phyloP scores from a whole-genome alignment of 2,888 invertebrate genomes.

The Heliconius ismenius region DNA sequence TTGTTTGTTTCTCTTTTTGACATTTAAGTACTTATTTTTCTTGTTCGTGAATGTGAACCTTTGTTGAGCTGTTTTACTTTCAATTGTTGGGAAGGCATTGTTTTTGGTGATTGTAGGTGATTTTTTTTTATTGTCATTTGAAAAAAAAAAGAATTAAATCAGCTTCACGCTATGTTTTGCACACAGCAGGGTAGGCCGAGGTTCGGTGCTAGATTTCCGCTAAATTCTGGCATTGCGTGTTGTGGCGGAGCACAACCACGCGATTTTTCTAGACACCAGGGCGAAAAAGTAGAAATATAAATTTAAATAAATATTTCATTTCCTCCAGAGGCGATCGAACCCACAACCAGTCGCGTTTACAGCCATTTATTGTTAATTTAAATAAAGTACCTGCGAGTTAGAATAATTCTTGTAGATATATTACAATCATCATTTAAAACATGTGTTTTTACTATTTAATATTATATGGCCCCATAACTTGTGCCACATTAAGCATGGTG shows the following conservation, averaged over 20 bases:
- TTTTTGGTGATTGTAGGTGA: slow-evolving; percentile 2
- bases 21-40: slow-evolving; percentile 42
- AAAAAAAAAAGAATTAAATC: too few relatives aligned
- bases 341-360: too few relatives aligned
- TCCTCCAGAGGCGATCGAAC: too few relatives aligned
- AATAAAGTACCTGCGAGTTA: neutral
- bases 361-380: neutral
- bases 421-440: neutral
- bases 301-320: too few relatives aligned
- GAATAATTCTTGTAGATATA: neutral
- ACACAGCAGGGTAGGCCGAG: too few relatives aligned
- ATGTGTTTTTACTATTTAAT: slow-evolving; percentile 21
- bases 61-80: slow-evolving; percentile 39
- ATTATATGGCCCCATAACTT: slow-evolving; percentile 43
- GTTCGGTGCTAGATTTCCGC: too few relatives aligned
- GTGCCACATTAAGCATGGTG: slow-evolving; percentile 48
- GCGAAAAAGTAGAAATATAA: too few relatives aligned
- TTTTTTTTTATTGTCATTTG: neutral
- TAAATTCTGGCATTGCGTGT: too few relatives aligned
- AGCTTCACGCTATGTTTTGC: too few relatives aligned
- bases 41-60: slow-evolving; percentile 46
- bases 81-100: slow-evolving; percentile 40
- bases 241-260: too few relatives aligned
- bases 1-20: slow-evolving; percentile 48
- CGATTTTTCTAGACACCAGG: too few relatives aligned